phyloP scores from a whole-genome alignment of 1,140 invertebrate genomes.

The Panagrolaimus sp. region DNA sequence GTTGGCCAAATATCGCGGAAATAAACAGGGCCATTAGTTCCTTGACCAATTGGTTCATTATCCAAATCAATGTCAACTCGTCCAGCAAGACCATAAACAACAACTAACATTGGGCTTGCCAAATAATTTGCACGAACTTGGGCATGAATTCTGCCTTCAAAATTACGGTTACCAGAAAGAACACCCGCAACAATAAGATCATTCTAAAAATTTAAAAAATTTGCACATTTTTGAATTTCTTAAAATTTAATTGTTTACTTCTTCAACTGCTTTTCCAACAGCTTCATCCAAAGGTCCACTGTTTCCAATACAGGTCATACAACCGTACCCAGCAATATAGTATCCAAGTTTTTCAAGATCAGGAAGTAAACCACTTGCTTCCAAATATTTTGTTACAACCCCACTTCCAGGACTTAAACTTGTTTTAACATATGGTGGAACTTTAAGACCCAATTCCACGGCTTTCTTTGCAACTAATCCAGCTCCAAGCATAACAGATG shows the following conservation, averaged over 20 bases:
- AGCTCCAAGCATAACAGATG: slow-evolving; percentile 90
- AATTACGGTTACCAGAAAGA: slow-evolving; percentile 90
- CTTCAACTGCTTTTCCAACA: slow-evolving; percentile 85
- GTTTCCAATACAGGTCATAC: slow-evolving; percentile 98
- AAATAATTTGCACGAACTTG: slow-evolving; percentile 91
- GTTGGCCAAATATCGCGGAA: slow-evolving; percentile 91
- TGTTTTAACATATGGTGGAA: slow-evolving; percentile 90
- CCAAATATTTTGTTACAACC: slow-evolving; percentile 91
- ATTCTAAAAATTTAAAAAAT: slow-evolving; percentile 64
- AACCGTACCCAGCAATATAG: slow-evolving; percentile 87
- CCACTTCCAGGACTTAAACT: slow-evolving; percentile 91
- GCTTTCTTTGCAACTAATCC: slow-evolving; percentile 75
- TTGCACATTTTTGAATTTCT: neutral
- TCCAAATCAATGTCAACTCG: slow-evolving; percentile 91
- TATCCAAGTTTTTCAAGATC: slow-evolving; percentile 83
- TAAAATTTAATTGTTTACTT: slow-evolving; percentile 65
- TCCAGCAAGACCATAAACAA: slow-evolving; percentile 91
- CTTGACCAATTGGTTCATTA: slow-evolving; percentile 73
- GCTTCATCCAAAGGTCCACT: slow-evolving; percentile 84
- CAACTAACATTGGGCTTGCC: slow-evolving; percentile 86
- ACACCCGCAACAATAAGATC: slow-evolving; percentile 88
- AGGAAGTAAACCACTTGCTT: slow-evolving; percentile 74
- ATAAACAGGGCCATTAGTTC: slow-evolving; percentile 66
- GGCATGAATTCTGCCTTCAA: slow-evolving; percentile 93
- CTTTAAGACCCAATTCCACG: slow-evolving; percentile 78